Evolutionary conservation across 2,797 vertebrate genomes (phyloP).

Genomic region (Rachycentron canadum): DNA sequence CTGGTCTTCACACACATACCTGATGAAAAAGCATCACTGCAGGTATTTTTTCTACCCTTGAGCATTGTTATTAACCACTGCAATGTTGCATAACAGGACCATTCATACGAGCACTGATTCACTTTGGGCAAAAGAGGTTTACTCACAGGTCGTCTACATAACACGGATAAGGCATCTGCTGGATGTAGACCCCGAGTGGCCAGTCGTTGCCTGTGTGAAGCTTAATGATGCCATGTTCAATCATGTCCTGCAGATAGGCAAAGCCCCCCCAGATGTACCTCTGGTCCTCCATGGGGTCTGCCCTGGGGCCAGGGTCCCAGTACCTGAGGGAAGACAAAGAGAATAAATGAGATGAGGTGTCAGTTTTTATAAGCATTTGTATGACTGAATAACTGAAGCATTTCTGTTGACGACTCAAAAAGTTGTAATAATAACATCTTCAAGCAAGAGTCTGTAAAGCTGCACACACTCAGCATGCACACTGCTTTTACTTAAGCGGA

Average conservation of each 20-base stretch:
- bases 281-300: constrained; percentile 94
- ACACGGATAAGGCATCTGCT: constrained; percentile 99
- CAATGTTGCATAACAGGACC: too few species aligned
- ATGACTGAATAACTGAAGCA: neutral
- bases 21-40: too few species aligned
- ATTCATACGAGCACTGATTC: too few species aligned
- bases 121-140: too few species aligned
- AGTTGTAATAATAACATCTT: constrained; percentile 13
- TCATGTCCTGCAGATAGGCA: constrained; percentile 97
- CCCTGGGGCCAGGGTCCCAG: constrained; percentile 97
- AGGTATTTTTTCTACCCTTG: too few species aligned
- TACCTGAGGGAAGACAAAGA: constrained; percentile 83
- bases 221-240: constrained; percentile 94
- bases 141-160: constrained; percentile 98
- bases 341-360: neutral
- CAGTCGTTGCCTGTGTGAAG: constrained; percentile 87
- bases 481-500: constrained; percentile 60
- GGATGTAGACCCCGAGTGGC: constrained; percentile 92
- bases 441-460: constrained; percentile 30
- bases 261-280: constrained; percentile 98
- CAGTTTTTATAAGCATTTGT: neutral
- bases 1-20: too few species aligned
- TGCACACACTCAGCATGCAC: constrained; percentile 10
- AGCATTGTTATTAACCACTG: too few species aligned
- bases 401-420: constrained; percentile 25